phyloP scores from a whole-genome alignment of 2,113 vertebrate species.

The Lutjanus erythropterus region DNA sequence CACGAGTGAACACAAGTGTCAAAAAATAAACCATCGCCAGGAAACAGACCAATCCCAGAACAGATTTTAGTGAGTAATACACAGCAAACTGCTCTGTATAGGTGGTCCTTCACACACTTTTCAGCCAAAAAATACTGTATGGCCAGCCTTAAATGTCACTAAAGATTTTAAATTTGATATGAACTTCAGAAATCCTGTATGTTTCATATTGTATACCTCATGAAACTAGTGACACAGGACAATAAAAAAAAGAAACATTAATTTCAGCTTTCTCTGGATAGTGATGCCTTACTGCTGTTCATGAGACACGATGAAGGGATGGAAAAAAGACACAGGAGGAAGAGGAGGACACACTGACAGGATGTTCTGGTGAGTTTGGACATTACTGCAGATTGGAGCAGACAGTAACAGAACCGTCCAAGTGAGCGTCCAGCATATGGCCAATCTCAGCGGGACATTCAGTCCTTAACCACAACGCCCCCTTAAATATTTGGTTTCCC shows the following conservation, averaged over 20 bases:
- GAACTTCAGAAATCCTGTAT: background rate
- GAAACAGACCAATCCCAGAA: background rate
- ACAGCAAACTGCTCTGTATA: background rate
- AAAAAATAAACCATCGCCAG: background rate
- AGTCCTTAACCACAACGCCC: constrained; percentile 50
- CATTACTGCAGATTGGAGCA: constrained; percentile 48
- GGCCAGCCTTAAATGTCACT: background rate
- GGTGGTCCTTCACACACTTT: background rate
- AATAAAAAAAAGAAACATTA: background rate
- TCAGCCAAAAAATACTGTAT: background rate
- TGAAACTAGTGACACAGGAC: background rate
- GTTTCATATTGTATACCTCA: background rate
- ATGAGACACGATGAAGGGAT: background rate
- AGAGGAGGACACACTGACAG: constrained; percentile 44
- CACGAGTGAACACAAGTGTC: background rate
- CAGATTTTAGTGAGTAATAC: background rate
- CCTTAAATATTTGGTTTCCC: constrained; percentile 64
- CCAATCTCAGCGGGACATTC: constrained; percentile 62
- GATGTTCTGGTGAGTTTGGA: constrained; percentile 57
- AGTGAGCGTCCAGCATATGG: constrained; percentile 55
- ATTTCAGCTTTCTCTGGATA: background rate
- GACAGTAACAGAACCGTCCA: constrained; percentile 35
- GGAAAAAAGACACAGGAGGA: constrained; percentile 36
- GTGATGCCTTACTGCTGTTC: background rate
- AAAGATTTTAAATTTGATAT: background rate